These are phyloP conservation scores for Drosophila varians DNA, from an alignment of 1,140 invertebrate species.

Conservation along the genomic window DNA sequence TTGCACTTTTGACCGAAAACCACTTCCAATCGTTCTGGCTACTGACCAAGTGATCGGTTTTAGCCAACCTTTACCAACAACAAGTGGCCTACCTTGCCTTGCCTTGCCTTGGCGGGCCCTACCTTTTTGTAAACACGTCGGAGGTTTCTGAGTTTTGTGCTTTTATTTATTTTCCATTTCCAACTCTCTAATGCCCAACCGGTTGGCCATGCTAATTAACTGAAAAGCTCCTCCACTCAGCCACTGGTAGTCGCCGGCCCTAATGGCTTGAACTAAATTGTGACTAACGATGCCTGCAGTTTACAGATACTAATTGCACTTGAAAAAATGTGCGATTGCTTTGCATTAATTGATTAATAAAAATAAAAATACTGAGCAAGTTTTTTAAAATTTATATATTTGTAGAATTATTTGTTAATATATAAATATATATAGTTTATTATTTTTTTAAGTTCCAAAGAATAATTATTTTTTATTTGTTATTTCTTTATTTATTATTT, in stretches of 20 bases:
- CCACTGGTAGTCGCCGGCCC: slow-evolving; percentile 10
- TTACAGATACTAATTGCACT: not conserved
- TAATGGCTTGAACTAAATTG: slow-evolving; percentile 34
- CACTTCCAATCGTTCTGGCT: not conserved
- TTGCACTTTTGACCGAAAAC: slow-evolving; percentile 4
- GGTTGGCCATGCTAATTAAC: slow-evolving; percentile 49
- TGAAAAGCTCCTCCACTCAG: slow-evolving; percentile 30
- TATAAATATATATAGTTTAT: too few species aligned
- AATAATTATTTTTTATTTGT: too few species aligned
- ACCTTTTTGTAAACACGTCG: not conserved
- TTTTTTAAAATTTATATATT: too few species aligned
- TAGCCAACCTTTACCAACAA: slow-evolving; percentile 18
- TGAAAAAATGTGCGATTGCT: too few species aligned
- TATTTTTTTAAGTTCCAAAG: too few species aligned
- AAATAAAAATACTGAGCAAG: too few species aligned
- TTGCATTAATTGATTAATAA: too few species aligned
- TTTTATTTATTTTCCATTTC: slow-evolving; percentile 38
- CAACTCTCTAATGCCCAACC: slow-evolving; percentile 39
- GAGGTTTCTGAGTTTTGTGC: not conserved
- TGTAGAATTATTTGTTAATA: too few species aligned
- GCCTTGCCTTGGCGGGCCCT: too few species aligned
- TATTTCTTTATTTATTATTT: too few species aligned
- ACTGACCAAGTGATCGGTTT: slow-evolving; percentile 16
- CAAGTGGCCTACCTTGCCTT: not conserved
- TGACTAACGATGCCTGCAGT: slow-evolving; percentile 17